Percentiles rank a stretch among this genome's conserved stretches.
These are phyloP conservation scores for Scaptomyza reducta DNA, from an alignment of 2,888 invertebrate genomes.

Conservation along the genomic window DNA sequence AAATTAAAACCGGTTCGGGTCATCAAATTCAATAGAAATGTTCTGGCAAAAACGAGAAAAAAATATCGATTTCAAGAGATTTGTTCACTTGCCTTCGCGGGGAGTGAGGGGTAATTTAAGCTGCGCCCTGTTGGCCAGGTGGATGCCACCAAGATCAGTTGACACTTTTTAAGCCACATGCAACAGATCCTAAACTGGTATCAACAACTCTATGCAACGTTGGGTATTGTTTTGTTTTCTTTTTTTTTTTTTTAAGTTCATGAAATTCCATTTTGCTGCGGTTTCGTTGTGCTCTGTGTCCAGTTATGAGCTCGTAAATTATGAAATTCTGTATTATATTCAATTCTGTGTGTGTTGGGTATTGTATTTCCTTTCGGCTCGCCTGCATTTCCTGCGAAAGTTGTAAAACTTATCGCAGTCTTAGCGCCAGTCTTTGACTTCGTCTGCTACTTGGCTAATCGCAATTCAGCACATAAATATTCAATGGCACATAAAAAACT, in stretches of 20 bases:
- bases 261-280: slow-evolving; percentile 27
- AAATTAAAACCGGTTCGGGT: slow-evolving; percentile 41
- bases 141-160: slow-evolving; percentile 30
- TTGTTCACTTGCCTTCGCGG: slow-evolving; percentile 47
- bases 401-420: slow-evolving; percentile 57
- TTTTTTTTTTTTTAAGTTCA: slow-evolving; percentile 12
- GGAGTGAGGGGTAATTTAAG: slow-evolving; percentile 46
- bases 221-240: slow-evolving; percentile 38
- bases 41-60: slow-evolving; percentile 44
- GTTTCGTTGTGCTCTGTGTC: slow-evolving; percentile 53
- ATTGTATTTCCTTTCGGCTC: slow-evolving; percentile 63
- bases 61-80: slow-evolving; percentile 73
- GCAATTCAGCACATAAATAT: slow-evolving; percentile 59
- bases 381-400: slow-evolving; percentile 73
- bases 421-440: slow-evolving; percentile 28
- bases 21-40: slow-evolving; percentile 68
- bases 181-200: slow-evolving; percentile 27
- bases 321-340: slow-evolving; percentile 54
- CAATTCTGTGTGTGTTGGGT: slow-evolving; percentile 34
- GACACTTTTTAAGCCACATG: slow-evolving; percentile 16
- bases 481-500: slow-evolving; percentile 72
- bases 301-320: slow-evolving; percentile 78
- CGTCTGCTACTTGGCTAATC: slow-evolving; percentile 44
- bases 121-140: slow-evolving; percentile 37
- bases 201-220: slow-evolving; percentile 40